Conservation (phyloP, 2,888 invertebrate genomes). For the Ornithoptera priamus region DNA sequence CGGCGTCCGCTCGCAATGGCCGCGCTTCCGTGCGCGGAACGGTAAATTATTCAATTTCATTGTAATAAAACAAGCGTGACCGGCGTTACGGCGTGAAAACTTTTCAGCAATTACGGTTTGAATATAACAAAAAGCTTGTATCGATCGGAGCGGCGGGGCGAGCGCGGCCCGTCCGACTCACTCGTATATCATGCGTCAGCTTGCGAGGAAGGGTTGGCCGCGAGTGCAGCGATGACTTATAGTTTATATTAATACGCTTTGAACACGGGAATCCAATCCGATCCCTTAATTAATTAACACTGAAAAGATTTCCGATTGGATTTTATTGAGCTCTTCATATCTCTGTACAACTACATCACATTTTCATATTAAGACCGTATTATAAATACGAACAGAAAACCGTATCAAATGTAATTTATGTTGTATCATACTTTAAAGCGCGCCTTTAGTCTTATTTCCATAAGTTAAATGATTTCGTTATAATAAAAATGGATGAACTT, state of each 20-base stretch:
- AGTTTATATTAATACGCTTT: conserved; percentile 70
- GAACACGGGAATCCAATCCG: conserved; percentile 66
- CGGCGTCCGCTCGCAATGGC: conserved; percentile 66
- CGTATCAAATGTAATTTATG: neutral
- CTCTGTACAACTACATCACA: neutral
- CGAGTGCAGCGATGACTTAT: conserved; percentile 72
- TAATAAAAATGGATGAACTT: neutral
- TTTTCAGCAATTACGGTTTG: conserved; percentile 79
- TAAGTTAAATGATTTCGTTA: neutral
- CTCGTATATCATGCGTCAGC: conserved; percentile 74
- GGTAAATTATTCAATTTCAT: conserved; percentile 80
- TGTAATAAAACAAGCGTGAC: conserved; percentile 80
- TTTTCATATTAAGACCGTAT: neutral
- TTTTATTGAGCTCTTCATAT: neutral
- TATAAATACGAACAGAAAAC: neutral
- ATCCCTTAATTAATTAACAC: conserved; percentile 65
- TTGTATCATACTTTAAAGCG: neutral
- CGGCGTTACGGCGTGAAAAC: conserved; percentile 75
- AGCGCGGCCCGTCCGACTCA: conserved; percentile 51
- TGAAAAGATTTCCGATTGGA: conserved; percentile 35
- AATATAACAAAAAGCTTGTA: conserved; percentile 76
- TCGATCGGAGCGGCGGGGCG: conserved; percentile 54
- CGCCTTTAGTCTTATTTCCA: neutral
- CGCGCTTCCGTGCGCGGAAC: conserved; percentile 61
- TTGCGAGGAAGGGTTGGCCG: conserved; percentile 69